A percentile compares a stretch with the other conserved stretches of the same genome.
phyloP scores from a whole-genome alignment of 2,888 invertebrate genomes.

The Melinaea menophilus region DNA sequence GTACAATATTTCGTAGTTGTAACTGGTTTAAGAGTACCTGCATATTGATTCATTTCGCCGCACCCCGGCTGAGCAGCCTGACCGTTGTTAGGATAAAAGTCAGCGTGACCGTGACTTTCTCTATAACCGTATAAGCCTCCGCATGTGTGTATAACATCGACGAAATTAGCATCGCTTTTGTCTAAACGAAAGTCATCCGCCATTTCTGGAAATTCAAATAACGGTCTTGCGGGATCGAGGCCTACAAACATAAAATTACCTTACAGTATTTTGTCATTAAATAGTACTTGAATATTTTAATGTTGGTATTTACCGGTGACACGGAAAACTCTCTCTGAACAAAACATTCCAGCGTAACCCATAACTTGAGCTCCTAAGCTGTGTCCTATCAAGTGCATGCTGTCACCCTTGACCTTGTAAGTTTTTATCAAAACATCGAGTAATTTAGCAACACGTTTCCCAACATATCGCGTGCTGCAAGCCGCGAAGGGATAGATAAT shows the following conservation, averaged over 20 bases:
- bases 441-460: slow-evolving; percentile 54
- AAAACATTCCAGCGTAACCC: slow-evolving; percentile 77
- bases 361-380: slow-evolving; percentile 80
- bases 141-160: slow-evolving; percentile 86
- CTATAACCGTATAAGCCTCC: slow-evolving; percentile 80
- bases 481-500: slow-evolving; percentile 64
- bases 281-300: neutral
- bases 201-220: slow-evolving; percentile 74
- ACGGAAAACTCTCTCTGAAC: slow-evolving; percentile 62
- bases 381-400: slow-evolving; percentile 71
- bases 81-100: slow-evolving; percentile 87
- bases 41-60: slow-evolving; percentile 59
- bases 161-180: slow-evolving; percentile 82
- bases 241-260: slow-evolving; percentile 42
- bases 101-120: slow-evolving; percentile 81
- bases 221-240: slow-evolving; percentile 83
- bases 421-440: slow-evolving; percentile 43
- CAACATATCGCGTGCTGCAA: slow-evolving; percentile 63
- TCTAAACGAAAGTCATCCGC: slow-evolving; percentile 70
- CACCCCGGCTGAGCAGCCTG: slow-evolving; percentile 83
- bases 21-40: slow-evolving; percentile 38
- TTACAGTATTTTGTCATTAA: neutral
- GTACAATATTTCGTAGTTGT: too few relatives aligned
- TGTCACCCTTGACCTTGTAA: slow-evolving; percentile 41
- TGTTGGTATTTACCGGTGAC: slow-evolving; percentile 73